These are phyloP conservation scores for Balearica regulorum DNA, from an alignment of 2,797 vertebrate genomes.

Conservation along the genomic window DNA sequence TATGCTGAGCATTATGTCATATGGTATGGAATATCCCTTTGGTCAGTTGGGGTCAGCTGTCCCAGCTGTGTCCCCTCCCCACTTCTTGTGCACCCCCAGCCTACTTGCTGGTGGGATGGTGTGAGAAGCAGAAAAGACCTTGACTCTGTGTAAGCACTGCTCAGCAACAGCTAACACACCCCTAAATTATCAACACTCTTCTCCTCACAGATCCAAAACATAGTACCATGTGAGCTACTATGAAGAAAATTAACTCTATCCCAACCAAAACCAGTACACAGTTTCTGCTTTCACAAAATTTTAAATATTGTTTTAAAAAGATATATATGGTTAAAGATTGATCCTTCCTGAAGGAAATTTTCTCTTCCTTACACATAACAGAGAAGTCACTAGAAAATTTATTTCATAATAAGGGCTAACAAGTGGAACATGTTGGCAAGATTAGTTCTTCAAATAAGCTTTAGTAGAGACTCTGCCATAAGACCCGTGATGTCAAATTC, in stretches of 20 bases:
- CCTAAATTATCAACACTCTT: not conserved
- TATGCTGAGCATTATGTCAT: not conserved
- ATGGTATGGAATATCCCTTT: not conserved
- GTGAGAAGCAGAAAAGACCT: not conserved
- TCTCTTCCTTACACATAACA: not conserved
- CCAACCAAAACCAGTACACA: not conserved
- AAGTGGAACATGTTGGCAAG: not conserved
- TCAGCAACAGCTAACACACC: not conserved
- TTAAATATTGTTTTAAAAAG: not conserved
- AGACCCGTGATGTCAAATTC: not conserved
- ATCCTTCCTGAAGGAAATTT: not conserved
- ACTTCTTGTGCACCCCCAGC: not conserved
- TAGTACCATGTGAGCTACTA: not conserved
- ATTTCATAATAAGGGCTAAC: not conserved
- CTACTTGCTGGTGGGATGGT: rapidly evolving
- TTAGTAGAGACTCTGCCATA: not conserved
- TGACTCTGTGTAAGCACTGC: rapidly evolving
- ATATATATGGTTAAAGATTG: not conserved
- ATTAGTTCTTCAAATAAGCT: not conserved
- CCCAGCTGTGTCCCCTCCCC: not conserved
- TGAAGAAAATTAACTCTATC: not conserved
- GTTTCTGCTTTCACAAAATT: not conserved
- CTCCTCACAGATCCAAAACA: not conserved
- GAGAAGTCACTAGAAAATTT: not conserved
- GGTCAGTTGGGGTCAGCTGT: not conserved